Conservation (phyloP, 2,113 vertebrate species). For the Alligator sinensis region DNA sequence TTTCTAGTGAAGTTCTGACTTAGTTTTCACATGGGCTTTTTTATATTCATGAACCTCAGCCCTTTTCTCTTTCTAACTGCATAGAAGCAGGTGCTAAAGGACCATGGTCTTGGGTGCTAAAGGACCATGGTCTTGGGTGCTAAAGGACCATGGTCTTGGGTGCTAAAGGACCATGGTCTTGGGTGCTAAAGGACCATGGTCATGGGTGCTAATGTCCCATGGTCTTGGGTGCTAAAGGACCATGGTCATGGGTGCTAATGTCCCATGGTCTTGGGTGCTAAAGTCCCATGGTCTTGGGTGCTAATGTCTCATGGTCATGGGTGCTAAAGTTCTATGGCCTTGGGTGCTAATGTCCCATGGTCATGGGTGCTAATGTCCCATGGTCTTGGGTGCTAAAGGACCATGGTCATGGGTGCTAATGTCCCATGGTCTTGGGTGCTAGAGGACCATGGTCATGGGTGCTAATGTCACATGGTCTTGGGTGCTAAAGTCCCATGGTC, state of each 20-base stretch:
- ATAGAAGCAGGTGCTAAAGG: background rate
- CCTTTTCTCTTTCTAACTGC: background rate
- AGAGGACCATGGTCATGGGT: too few relatives aligned
- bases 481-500: too few relatives aligned
- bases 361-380: too few relatives aligned
- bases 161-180: too few relatives aligned
- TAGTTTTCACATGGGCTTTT: fast-evolving
- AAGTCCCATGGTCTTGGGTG: background rate
- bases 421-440: background rate
- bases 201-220: fast-evolving
- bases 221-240: fast-evolving
- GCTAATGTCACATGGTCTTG: too few relatives aligned
- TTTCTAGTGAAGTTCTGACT: background rate
- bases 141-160: fast-evolving
- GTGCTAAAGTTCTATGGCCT: background rate
- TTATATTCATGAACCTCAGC: background rate
- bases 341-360: too few relatives aligned
- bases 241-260: background rate
- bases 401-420: too few relatives aligned
- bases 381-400: too few relatives aligned
- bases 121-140: too few relatives aligned
- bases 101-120: too few relatives aligned
- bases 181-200: background rate
- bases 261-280: fast-evolving
- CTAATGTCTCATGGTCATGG: too few relatives aligned